Evolutionary conservation across 2,113 vertebrate species (phyloP).

Genomic region (Crocuta crocuta): DNA sequence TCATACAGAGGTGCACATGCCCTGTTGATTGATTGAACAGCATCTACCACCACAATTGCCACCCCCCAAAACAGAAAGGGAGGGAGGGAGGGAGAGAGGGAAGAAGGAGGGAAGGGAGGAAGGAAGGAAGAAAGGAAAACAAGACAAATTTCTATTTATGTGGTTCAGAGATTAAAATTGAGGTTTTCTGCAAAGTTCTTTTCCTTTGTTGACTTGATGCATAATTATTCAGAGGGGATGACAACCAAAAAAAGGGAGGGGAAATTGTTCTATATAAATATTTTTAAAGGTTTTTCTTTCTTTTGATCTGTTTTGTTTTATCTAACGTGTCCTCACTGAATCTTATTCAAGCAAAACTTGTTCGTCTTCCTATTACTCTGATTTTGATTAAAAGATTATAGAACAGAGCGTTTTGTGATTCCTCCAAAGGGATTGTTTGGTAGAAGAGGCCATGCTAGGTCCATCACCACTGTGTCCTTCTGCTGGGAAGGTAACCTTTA

Average conservation of each 20-base stretch:
- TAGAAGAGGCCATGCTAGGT: constrained; percentile 29
- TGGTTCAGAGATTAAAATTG: background rate
- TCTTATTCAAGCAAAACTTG: background rate
- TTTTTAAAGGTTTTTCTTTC: background rate
- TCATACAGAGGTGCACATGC: background rate
- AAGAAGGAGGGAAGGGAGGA: background rate
- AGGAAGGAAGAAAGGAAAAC: background rate
- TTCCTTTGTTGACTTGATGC: background rate
- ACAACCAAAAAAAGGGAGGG: background rate
- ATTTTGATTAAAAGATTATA: background rate
- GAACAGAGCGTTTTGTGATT: background rate
- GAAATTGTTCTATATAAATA: background rate
- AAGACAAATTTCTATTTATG: background rate
- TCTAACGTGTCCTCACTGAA: background rate
- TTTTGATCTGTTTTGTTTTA: background rate
- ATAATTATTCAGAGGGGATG: background rate
- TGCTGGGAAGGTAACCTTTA: constrained; percentile 63
- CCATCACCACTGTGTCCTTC: background rate
- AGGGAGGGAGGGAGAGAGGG: background rate
- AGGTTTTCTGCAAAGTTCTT: background rate
- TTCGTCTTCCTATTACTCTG: constrained; percentile 18
- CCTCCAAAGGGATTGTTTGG: background rate
- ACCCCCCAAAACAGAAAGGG: background rate
- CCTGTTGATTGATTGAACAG: no score
- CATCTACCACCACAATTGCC: no score